Percentiles rank a stretch among this genome's conserved stretches.
Evolutionary conservation across 2,113 vertebrate species (phyloP).

Genomic region (Sclerurus mexicanus): DNA sequence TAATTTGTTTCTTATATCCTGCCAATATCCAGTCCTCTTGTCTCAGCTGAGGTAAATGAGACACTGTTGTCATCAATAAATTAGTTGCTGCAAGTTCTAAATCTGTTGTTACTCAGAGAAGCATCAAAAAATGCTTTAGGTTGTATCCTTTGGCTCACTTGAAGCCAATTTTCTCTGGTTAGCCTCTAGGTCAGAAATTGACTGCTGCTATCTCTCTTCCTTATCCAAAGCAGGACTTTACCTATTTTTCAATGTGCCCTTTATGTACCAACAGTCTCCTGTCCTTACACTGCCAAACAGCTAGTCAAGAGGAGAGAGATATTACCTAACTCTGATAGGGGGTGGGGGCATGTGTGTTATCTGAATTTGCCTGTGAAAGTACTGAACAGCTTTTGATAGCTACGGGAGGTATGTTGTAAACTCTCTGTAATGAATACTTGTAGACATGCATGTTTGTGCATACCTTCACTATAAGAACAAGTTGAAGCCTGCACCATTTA

Average conservation of each 20-base stretch:
- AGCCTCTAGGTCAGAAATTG: background rate
- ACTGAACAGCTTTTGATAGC: conserved; percentile 59
- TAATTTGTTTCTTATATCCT: background rate
- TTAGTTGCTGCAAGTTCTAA: background rate
- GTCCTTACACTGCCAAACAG: background rate
- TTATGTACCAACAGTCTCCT: background rate
- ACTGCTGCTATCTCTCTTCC: background rate
- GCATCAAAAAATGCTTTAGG: background rate
- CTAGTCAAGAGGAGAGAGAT: background rate
- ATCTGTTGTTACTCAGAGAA: background rate
- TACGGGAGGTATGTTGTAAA: conserved; percentile 64
- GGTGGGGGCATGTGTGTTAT: background rate
- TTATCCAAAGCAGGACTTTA: background rate
- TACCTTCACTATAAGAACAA: conserved; percentile 61
- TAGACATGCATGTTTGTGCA: conserved; percentile 71
- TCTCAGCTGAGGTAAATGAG: background rate
- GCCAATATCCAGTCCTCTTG: background rate
- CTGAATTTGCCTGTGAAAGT: conserved; percentile 59
- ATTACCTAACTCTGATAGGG: background rate
- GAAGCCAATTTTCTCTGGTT: background rate
- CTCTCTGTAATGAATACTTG: conserved; percentile 63
- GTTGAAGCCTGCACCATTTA: conserved; percentile 52
- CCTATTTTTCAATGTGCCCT: background rate
- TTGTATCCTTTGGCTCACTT: background rate
- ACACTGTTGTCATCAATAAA: background rate